Percentiles rank a stretch among this genome's conserved stretches.
Conservation (phyloP, 2,113 vertebrate genomes). For the Rhabdomys dilectus region DNA sequence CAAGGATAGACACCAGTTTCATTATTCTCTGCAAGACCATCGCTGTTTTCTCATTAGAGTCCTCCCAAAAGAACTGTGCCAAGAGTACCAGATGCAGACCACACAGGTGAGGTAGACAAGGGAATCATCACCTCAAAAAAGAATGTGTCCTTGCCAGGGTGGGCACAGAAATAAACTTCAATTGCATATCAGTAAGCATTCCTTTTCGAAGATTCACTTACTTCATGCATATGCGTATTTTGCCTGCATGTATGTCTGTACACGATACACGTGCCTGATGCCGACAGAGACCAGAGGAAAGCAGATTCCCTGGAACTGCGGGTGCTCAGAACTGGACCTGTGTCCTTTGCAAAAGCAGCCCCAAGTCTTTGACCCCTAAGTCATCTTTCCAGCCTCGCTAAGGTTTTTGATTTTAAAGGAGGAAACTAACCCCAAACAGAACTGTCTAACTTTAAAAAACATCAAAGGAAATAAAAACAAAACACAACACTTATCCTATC, state of each 20-base stretch:
- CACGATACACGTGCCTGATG: neutral
- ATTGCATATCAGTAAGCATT: neutral
- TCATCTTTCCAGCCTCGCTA: neutral
- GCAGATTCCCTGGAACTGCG: neutral
- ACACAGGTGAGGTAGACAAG: neutral
- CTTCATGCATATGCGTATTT: neutral
- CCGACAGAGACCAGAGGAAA: too few species aligned
- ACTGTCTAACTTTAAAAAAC: neutral
- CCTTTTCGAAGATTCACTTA: neutral
- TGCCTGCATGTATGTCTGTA: neutral
- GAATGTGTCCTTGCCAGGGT: slow-evolving; percentile 5
- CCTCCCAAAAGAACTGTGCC: slow-evolving; percentile 46
- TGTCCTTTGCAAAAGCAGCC: neutral
- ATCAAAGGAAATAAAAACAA: neutral
- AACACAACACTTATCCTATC: neutral
- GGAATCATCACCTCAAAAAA: neutral
- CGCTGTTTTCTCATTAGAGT: slow-evolving; percentile 30
- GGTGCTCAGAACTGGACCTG: neutral
- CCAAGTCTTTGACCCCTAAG: neutral
- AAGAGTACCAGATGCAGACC: neutral
- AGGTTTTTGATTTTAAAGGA: neutral
- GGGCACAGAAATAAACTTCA: neutral
- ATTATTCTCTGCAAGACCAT: neutral
- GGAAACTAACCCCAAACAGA: slow-evolving; percentile 36
- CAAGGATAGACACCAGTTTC: neutral